phyloP scores from a whole-genome alignment of 1,140 invertebrate species.

The Drosophila insularis region DNA sequence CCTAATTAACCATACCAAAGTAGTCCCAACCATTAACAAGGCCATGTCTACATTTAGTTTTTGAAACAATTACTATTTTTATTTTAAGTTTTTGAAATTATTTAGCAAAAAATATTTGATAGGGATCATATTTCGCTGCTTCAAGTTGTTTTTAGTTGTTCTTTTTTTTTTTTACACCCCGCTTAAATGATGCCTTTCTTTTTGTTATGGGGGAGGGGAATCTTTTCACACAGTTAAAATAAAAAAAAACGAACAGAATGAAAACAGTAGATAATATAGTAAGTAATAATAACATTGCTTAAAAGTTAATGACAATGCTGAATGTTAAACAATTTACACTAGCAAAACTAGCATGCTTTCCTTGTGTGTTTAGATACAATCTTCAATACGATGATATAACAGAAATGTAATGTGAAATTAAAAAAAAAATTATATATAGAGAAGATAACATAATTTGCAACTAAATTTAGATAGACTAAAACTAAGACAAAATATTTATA shows the following conservation, averaged over 20 bases:
- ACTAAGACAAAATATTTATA: slow-evolving; percentile 35
- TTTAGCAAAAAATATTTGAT: slow-evolving; percentile 76
- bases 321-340: slow-evolving; percentile 57
- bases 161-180: slow-evolving; percentile 8
- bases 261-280: slow-evolving; percentile 15
- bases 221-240: slow-evolving; percentile 40
- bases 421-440: slow-evolving; percentile 3
- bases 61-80: slow-evolving; percentile 77
- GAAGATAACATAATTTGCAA: slow-evolving; percentile 39
- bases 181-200: slow-evolving; percentile 12
- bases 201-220: background rate
- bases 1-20: too few species aligned
- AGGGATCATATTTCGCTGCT: slow-evolving; percentile 22
- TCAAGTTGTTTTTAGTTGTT: background rate
- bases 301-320: slow-evolving; percentile 78
- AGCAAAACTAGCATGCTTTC: slow-evolving; percentile 52
- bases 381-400: slow-evolving; percentile 35
- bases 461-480: slow-evolving; percentile 16
- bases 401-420: slow-evolving; percentile 33
- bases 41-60: slow-evolving; percentile 1
- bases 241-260: slow-evolving; percentile 22
- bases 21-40: background rate
- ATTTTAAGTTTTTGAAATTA: slow-evolving; percentile 62
- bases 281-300: slow-evolving; percentile 55
- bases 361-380: slow-evolving; percentile 49